Base-by-base conservation (phyloP, 2,113 vertebrate genomes). In the Synodontis membranacea region DNA sequence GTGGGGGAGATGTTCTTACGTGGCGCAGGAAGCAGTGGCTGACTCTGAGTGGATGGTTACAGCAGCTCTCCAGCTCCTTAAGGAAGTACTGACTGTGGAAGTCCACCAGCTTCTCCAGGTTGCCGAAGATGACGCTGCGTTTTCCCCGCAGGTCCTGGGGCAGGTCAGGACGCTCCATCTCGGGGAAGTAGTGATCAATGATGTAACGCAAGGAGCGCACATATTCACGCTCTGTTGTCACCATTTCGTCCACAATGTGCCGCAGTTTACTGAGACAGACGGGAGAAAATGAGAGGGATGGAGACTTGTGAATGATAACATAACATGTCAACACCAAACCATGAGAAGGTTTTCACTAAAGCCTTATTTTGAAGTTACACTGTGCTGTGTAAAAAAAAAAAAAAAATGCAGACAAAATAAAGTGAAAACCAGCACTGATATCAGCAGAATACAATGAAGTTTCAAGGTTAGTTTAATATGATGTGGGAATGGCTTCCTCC, bases 11-110 rank as follows among this genome's bases (percentile, higher is more conserved):
- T 10, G 82, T 42, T 82, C 96, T 93, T 96, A 99, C 98, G 0
- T 99, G 97, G 91, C 97, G 91, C 19, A 99, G 94, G 94, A 99
- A 99, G 93, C 97, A 97, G 92, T 97, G 96, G 46, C 97, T 96
- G 68, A 97, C 97, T 0, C 97, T 93, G 21, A 97, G 94, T 0
- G 98, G 98, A 85, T 98, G 97, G 88, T 94, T 97, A 89, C 95
- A 96, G 89, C 98, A 99, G 91, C 96, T 96, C 93, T 99, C 98
- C 11, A 99, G 95, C 92, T 99, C 98, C 50, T 93, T 93, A 21
- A 99, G 93, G 94, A 99, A 99, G 91, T 97, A 98, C 84, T 98
- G 96, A 81, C 93, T 96, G 93, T 99, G 98, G 92, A 99, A 99
- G 91, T 97, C 97, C 0, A 96, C 94, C 48, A 99, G 94, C 39